Percentiles rank a stretch among this genome's conserved stretches.
Conservation (phyloP, 2,888 invertebrate species). For the Synanthedon formicaeformis region DNA sequence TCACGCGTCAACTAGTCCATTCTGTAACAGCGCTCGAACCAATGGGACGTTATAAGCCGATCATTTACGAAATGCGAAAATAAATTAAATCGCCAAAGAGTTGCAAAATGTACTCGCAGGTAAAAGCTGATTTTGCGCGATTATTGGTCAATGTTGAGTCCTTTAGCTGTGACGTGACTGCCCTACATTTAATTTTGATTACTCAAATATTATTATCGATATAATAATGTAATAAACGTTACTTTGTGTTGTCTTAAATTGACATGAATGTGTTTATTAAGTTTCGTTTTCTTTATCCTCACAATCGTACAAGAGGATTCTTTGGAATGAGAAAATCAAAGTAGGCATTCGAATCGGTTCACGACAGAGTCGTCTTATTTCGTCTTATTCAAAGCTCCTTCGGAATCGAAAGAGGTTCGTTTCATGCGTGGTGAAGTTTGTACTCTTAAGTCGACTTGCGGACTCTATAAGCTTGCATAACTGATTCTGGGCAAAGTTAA, state of each 20-base stretch:
- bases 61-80: slow-evolving; percentile 51
- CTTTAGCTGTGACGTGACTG: neutral
- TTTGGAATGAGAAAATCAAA: slow-evolving; percentile 31
- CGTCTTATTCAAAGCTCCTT: slow-evolving; percentile 29
- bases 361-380: slow-evolving; percentile 25
- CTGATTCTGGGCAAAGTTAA: slow-evolving; percentile 30
- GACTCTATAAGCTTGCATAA: slow-evolving; percentile 29
- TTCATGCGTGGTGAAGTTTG: slow-evolving; percentile 30
- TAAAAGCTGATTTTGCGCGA: slow-evolving; percentile 5
- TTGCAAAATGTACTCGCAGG: slow-evolving; percentile 2
- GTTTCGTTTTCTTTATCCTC: slow-evolving; percentile 1
- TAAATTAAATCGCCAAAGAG: slow-evolving; percentile 17
- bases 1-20: slow-evolving; percentile 54
- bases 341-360: slow-evolving; percentile 31
- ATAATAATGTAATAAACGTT: neutral
- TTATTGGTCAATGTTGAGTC: neutral
- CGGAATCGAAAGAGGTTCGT: slow-evolving; percentile 31
- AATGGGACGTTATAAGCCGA: slow-evolving; percentile 58
- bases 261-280: neutral
- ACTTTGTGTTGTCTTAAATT: neutral
- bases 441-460: slow-evolving; percentile 18
- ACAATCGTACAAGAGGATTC: slow-evolving; percentile 16
- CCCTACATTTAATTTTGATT: neutral
- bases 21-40: slow-evolving; percentile 52
- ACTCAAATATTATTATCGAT: neutral